These are phyloP conservation scores for Cephus spinipes DNA, from an alignment of 2,888 invertebrate genomes.

Conservation along the genomic window DNA sequence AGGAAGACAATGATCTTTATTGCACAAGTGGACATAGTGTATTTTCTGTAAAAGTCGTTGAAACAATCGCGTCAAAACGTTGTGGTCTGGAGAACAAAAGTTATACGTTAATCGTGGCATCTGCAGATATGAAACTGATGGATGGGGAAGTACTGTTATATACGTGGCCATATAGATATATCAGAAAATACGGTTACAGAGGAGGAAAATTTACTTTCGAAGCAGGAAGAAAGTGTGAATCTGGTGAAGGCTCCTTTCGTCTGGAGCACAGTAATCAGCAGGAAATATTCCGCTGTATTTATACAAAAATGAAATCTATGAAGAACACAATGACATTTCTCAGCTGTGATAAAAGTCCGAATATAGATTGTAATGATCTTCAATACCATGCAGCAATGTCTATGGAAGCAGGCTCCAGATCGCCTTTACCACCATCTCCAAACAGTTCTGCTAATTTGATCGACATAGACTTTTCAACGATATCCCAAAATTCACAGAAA, in stretches of 20 bases:
- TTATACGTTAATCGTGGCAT: conserved; percentile 80
- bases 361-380: conserved; percentile 77
- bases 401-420: conserved; percentile 85
- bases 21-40: conserved; percentile 87
- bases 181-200: conserved; percentile 86
- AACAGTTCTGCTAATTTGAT: conserved; percentile 67
- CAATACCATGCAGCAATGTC: conserved; percentile 80
- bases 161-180: conserved; percentile 88
- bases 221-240: conserved; percentile 87
- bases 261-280: conserved; percentile 85
- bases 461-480: conserved; percentile 66
- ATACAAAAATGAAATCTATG: conserved; percentile 89
- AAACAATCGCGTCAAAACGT: conserved; percentile 82
- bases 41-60: conserved; percentile 81
- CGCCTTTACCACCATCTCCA: conserved; percentile 80
- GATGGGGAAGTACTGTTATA: conserved; percentile 76
- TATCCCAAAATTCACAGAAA: conserved; percentile 57
- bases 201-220: conserved; percentile 90
- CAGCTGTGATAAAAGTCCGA: conserved; percentile 73
- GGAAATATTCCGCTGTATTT: conserved; percentile 84
- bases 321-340: conserved; percentile 74
- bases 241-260: conserved; percentile 86
- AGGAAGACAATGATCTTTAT: conserved; percentile 91
- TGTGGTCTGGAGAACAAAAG: conserved; percentile 79
- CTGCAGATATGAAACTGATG: conserved; percentile 80